Base-by-base conservation (phyloP, 1,140 invertebrate species). In the Hyphantria cunea region DNA sequence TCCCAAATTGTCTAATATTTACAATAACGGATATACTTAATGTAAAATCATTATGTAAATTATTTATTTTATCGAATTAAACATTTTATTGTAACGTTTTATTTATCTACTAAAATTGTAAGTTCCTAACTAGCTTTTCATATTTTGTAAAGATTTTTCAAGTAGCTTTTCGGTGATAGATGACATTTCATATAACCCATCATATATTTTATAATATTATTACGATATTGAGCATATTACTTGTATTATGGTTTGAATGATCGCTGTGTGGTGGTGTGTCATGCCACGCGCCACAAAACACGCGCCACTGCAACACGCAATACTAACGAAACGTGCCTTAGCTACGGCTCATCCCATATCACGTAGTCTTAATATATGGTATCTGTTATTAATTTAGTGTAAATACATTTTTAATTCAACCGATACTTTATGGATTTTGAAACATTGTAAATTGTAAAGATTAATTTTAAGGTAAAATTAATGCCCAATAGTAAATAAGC, bases 381-480 rank as follows among this genome's bases (percentile, higher is more conserved):
- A 84, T 80, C 80, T 89, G 87, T 86, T 73, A 77, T 81, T 87
- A 79, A 74, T 78, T 74, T 86, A 84, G 80, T 90, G 86, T 90
- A 90, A 82, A 90, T 91, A 91, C 84, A 82, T 89, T 89, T 90
- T 89, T 65, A 90, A 89, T 86, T 89, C 89, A 88, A 91, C 82
- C 86, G 83, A 90, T 91, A 91, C 90, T 91, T 90, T 91, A 91
- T 90, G 84, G 85, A 90, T 87, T 90, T 91, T 78, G 85, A 88
- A 89, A 80, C 78, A 89, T 89, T 91, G 88, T 91, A 91, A 91
- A 92, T 92, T 91, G 90, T 92, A 91, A 86, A 92, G 87, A 92
- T 92, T 92, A 91, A 92, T 91, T 91, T 91, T 92, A 90, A 91
- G 89, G 91, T 91, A 87, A 89, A 91, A 91, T 91, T 89, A 90